A percentile compares a stretch with the other conserved stretches of the same genome.
These are phyloP conservation scores for Drosophila dives DNA, from an alignment of 2,888 invertebrate species.

Conservation along the genomic window DNA sequence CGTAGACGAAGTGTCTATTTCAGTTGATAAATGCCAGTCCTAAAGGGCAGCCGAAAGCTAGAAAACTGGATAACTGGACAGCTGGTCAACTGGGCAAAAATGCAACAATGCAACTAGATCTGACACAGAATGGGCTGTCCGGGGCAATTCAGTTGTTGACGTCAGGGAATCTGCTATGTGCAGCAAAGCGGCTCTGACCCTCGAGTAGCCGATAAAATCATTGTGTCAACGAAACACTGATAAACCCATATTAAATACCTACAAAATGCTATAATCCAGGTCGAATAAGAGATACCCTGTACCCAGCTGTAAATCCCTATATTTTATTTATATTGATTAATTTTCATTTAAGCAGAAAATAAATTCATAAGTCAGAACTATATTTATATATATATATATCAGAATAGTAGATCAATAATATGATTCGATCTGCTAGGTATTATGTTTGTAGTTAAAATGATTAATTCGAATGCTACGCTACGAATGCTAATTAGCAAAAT, in stretches of 20 bases:
- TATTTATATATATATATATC: neutral
- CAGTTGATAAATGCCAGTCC: slow-evolving; percentile 49
- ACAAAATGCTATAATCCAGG: neutral
- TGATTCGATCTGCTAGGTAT: too few species aligned
- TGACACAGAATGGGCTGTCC: slow-evolving; percentile 62
- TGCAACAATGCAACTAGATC: slow-evolving; percentile 25
- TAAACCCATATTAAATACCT: neutral
- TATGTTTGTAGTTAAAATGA: too few species aligned
- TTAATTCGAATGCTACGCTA: neutral
- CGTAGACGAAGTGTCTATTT: slow-evolving; percentile 38
- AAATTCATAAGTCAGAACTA: neutral
- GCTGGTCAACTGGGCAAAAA: neutral
- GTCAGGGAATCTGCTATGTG: slow-evolving; percentile 35
- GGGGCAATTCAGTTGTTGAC: slow-evolving; percentile 20
- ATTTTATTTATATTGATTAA: neutral
- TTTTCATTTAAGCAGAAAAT: neutral
- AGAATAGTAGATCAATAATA: too few species aligned
- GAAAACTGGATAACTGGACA: neutral
- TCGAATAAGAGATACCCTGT: neutral
- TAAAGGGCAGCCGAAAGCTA: neutral
- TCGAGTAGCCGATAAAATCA: neutral
- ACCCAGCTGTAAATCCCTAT: neutral
- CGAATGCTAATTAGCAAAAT: too few species aligned
- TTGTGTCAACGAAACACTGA: neutral
- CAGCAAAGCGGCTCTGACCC: slow-evolving; percentile 16